Conservation (phyloP, 2,113 vertebrate genomes). For the Sylvietta virens region DNA sequence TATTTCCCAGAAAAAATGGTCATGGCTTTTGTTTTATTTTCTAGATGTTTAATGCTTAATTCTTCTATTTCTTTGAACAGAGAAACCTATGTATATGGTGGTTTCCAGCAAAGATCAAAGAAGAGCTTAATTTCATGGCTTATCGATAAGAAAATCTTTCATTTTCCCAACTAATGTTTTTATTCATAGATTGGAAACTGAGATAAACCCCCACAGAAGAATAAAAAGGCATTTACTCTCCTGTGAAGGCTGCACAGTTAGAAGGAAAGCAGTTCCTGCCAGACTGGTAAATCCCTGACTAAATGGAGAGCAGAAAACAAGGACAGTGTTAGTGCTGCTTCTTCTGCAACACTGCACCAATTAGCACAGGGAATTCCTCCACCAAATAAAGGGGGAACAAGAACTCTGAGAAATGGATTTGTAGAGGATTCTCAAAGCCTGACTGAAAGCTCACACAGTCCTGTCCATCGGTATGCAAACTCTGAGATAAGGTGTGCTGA, state of each 20-base stretch:
- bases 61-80: background rate
- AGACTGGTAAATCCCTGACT: background rate
- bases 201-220: background rate
- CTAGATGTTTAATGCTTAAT: background rate
- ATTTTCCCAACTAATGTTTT: slow-evolving; percentile 11
- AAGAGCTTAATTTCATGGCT: background rate
- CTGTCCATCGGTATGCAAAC: too few relatives aligned
- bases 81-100: background rate
- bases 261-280: background rate
- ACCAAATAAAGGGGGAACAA: background rate
- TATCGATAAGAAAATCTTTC: slow-evolving; percentile 32
- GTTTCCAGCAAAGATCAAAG: slow-evolving; percentile 36
- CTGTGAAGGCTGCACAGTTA: background rate
- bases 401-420: too few relatives aligned
- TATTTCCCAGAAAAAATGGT: background rate
- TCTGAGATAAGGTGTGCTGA: too few relatives aligned
- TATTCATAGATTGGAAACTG: background rate
- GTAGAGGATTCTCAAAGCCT: too few relatives aligned
- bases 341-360: background rate
- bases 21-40: background rate
- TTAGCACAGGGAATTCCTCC: background rate
- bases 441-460: too few relatives aligned
- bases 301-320: background rate
- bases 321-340: background rate
- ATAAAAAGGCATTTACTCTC: background rate